Percentiles rank a stretch among this genome's conserved stretches.
Evolutionary conservation across 2,113 vertebrate species (phyloP).

Genomic region (Galbula dea): DNA sequence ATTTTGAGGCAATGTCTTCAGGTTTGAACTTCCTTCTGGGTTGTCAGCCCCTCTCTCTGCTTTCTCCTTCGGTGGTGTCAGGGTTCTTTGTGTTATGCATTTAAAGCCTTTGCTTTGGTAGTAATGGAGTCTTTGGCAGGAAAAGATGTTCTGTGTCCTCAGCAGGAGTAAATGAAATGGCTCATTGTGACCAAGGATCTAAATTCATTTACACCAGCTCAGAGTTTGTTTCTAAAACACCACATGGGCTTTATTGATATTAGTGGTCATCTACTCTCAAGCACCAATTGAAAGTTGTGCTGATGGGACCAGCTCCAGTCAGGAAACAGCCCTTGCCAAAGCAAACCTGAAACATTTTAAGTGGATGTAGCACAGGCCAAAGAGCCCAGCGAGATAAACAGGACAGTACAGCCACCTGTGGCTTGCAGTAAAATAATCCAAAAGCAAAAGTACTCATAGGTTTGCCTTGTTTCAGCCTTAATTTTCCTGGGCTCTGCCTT

Average conservation of each 20-base stretch:
- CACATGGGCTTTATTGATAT: constrained; percentile 4
- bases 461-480: constrained; percentile 5
- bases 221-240: constrained; percentile 13
- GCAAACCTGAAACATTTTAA: constrained; percentile 37
- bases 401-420: constrained; percentile 59
- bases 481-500: neutral
- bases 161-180: neutral
- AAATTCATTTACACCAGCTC: neutral
- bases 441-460: constrained; percentile 35
- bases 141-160: neutral
- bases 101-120: neutral
- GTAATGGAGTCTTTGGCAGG: neutral
- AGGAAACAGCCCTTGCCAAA: constrained; percentile 69
- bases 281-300: neutral
- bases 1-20: neutral
- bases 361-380: neutral
- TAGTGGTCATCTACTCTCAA: constrained; percentile 9
- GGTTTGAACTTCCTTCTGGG: neutral
- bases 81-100: neutral
- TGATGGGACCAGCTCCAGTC: constrained; percentile 45
- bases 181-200: neutral
- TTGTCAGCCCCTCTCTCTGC: neutral
- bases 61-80: neutral
- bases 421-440: constrained; percentile 28
- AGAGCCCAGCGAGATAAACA: constrained; percentile 45